Percentiles rank a stretch among this genome's conserved stretches.
Evolutionary conservation across 2,888 invertebrate species (phyloP).

Genomic region (Rhamnusium bicolor): DNA sequence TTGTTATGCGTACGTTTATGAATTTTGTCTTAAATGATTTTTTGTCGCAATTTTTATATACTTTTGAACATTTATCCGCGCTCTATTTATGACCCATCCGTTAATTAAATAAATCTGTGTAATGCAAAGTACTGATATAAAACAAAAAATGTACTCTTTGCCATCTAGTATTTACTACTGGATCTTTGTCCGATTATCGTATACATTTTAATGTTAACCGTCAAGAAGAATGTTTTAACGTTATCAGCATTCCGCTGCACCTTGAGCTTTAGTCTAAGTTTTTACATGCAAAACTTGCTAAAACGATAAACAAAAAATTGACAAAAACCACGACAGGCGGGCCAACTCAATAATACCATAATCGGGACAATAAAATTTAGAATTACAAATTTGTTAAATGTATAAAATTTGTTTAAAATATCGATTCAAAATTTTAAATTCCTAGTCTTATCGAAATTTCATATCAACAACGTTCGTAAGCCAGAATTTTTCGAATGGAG

Average conservation of each 20-base stretch:
- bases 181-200: background rate
- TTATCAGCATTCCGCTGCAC: background rate
- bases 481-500: conserved; percentile 42
- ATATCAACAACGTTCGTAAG: conserved; percentile 63
- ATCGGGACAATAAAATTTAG: conserved; percentile 70
- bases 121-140: too few species aligned
- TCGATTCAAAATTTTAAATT: conserved; percentile 68
- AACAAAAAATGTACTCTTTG: too few species aligned
- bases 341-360: conserved; percentile 63
- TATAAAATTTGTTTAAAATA: conserved; percentile 68
- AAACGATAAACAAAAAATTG: conserved; percentile 20
- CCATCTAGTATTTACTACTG: background rate
- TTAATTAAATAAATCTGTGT: too few species aligned
- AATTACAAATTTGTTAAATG: conserved; percentile 69
- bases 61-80: too few species aligned
- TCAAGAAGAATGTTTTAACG: background rate
- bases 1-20: too few species aligned
- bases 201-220: background rate
- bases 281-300: background rate
- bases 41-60: too few species aligned
- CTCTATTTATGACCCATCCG: too few species aligned
- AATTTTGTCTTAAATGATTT: too few species aligned
- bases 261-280: background rate
- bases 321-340: conserved; percentile 32
- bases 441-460: conserved; percentile 66